These are phyloP conservation scores for Pseudochirops cupreus DNA, from an alignment of 2,797 vertebrate species.

Conservation along the genomic window DNA sequence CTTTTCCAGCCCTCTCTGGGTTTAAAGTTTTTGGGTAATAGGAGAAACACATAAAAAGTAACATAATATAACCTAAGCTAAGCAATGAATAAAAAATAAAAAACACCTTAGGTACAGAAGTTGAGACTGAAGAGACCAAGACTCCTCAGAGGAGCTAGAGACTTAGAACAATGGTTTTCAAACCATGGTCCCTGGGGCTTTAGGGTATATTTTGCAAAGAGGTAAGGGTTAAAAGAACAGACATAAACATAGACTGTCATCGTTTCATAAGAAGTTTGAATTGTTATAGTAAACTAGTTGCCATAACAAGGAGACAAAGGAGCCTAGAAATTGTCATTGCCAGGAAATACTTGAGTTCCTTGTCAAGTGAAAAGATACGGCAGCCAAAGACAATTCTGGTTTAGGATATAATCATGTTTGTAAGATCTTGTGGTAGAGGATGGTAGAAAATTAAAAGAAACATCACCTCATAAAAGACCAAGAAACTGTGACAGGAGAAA, in stretches of 20 bases:
- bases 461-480: background rate
- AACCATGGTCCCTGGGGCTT: background rate
- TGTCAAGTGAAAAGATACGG: background rate
- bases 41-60: background rate
- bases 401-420: background rate
- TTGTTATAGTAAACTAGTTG: background rate
- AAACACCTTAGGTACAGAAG: background rate
- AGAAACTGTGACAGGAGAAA: background rate
- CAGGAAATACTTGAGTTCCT: background rate
- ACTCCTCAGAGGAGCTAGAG: background rate
- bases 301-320: background rate
- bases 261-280: background rate
- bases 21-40: background rate
- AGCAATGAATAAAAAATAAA: background rate
- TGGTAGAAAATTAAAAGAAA: background rate
- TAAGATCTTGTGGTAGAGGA: background rate
- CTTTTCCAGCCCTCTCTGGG: background rate
- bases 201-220: background rate
- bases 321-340: background rate
- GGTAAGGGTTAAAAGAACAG: background rate
- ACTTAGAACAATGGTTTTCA: background rate
- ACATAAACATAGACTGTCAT: background rate
- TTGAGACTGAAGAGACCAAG: background rate
- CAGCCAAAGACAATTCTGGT: background rate
- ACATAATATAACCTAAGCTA: background rate